Percentiles rank a stretch among this genome's conserved stretches.
Conservation (phyloP, 2,888 invertebrate genomes). For the Melinaea marsaeus region DNA sequence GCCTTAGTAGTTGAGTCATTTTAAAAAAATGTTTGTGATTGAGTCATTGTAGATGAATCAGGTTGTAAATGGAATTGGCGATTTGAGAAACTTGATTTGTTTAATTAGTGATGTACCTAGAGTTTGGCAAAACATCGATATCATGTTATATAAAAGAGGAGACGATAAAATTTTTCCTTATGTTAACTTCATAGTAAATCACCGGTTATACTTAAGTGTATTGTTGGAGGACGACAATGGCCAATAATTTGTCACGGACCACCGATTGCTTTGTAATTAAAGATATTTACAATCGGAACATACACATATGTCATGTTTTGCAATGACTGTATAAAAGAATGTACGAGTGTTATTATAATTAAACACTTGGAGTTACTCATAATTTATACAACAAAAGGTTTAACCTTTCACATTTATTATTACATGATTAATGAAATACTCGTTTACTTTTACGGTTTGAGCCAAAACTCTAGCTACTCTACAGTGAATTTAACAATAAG, state of each 20-base stretch:
- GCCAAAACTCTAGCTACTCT: too few species aligned
- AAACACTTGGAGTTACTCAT: too few species aligned
- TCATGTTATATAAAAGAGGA: too few species aligned
- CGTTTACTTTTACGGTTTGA: too few species aligned
- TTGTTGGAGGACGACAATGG: slow-evolving; percentile 13
- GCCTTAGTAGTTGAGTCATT: slow-evolving; percentile 22
- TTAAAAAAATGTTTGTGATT: slow-evolving; percentile 18
- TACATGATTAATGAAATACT: too few species aligned
- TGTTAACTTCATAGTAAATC: not conserved
- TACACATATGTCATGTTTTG: slow-evolving; percentile 9
- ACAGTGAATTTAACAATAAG: too few species aligned
- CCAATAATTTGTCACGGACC: slow-evolving; percentile 18
- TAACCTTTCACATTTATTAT: too few species aligned
- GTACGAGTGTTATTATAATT: slow-evolving; percentile 7
- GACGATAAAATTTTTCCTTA: too few species aligned
- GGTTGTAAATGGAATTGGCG: slow-evolving; percentile 12
- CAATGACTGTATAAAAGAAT: slow-evolving; percentile 18
- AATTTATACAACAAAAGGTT: too few species aligned
- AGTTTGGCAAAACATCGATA: too few species aligned
- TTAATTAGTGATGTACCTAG: not conserved
- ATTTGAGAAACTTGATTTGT: slow-evolving; percentile 15
- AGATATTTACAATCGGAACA: not conserved
- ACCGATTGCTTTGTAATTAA: slow-evolving; percentile 17
- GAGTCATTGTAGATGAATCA: slow-evolving; percentile 32
- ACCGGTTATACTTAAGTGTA: slow-evolving; percentile 6